Conservation (phyloP, 2,113 vertebrate species). For the Epinephelus moara region DNA sequence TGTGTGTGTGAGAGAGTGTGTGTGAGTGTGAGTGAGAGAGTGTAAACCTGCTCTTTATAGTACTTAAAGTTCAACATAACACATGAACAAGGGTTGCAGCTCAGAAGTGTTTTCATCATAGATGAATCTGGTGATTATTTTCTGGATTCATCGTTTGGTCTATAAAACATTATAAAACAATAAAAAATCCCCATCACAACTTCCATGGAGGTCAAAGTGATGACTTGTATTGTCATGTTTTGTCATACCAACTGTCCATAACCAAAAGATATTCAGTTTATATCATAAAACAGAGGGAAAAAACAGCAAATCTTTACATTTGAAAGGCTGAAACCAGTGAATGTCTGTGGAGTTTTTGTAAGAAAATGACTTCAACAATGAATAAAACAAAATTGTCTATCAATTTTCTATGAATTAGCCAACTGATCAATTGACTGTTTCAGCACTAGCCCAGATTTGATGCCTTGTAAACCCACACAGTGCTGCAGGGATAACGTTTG, state of each 20-base stretch:
- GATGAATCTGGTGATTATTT: background rate
- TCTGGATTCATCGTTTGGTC: background rate
- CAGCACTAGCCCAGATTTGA: no score
- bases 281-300: background rate
- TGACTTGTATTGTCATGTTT: background rate
- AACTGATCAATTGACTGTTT: background rate
- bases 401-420: background rate
- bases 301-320: background rate
- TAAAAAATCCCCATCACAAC: background rate
- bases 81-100: background rate
- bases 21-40: no score
- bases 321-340: background rate
- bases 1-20: no score
- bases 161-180: background rate
- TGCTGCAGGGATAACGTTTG: no score
- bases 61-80: no score
- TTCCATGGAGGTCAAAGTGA: background rate
- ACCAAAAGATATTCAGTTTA: background rate
- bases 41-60: no score
- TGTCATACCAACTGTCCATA: background rate
- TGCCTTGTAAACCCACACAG: no score
- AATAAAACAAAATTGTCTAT: background rate
- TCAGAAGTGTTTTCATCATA: background rate
- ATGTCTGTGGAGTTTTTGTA: background rate
- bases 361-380: background rate